Conservation (phyloP, 2,888 invertebrate genomes). For the Apodemia duryi region DNA sequence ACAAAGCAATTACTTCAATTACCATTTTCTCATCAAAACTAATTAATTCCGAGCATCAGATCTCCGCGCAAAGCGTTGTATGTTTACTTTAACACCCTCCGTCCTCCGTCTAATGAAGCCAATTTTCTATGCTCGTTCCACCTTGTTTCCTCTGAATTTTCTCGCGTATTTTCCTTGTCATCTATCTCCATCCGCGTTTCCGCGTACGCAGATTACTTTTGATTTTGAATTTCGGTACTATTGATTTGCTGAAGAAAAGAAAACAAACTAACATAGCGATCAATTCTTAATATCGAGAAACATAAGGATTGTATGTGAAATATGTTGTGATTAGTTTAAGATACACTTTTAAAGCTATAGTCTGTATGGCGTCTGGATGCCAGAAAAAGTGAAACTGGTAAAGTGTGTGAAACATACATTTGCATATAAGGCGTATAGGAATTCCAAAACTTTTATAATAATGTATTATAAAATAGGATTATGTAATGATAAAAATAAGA, state of each 20-base stretch:
- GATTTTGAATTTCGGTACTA: conserved; percentile 67
- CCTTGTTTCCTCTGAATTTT: conserved; percentile 73
- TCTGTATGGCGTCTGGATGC: too few species aligned
- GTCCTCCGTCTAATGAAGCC: conserved; percentile 74
- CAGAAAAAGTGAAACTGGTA: too few species aligned
- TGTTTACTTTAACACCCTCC: conserved; percentile 46
- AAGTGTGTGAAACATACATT: too few species aligned
- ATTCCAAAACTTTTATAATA: too few species aligned
- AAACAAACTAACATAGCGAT: neutral
- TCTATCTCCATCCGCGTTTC: conserved; percentile 69
- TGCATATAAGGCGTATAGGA: too few species aligned
- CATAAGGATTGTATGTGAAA: neutral
- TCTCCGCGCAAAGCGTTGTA: conserved; percentile 35
- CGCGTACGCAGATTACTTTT: conserved; percentile 71
- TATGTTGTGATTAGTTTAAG: neutral
- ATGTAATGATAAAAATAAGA: too few species aligned
- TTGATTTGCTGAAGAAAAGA: conserved; percentile 46
- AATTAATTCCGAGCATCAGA: conserved; percentile 22
- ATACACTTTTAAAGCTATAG: too few species aligned
- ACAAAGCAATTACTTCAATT: conserved; percentile 16
- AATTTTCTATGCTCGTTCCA: conserved; percentile 68
- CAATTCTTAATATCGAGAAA: neutral
- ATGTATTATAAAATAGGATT: too few species aligned
- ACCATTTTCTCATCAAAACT: conserved; percentile 12
- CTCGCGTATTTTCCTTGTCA: conserved; percentile 73